A percentile compares a stretch with the other conserved stretches of the same genome.
Evolutionary conservation across 1,140 invertebrate genomes (phyloP).

Genomic region (Zaprionus tsacasi): DNA sequence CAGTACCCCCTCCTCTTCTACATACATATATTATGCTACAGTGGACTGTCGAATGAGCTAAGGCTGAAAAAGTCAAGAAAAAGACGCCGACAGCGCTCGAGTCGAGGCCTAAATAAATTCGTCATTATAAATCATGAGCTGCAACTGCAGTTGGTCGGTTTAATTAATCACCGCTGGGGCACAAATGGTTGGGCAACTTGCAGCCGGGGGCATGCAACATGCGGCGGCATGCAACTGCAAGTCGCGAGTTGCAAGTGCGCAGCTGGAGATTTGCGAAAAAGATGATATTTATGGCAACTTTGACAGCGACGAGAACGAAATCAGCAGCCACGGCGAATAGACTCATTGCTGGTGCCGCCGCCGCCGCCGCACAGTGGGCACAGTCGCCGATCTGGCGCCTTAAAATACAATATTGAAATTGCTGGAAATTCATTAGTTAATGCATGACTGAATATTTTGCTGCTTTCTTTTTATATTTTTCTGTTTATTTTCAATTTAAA

Average conservation of each 20-base stretch:
- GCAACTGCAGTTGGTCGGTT: constrained; percentile 57
- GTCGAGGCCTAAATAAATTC: constrained; percentile 79
- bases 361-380: neutral
- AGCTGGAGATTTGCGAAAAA: constrained; percentile 80
- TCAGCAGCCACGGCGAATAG: constrained; percentile 55
- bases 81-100: neutral
- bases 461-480: too few relatives aligned
- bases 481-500: too few relatives aligned
- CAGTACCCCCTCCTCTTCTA: too few relatives aligned
- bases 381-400: too few relatives aligned
- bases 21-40: too few relatives aligned
- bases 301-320: constrained; percentile 64
- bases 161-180: constrained; percentile 74
- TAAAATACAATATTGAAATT: too few relatives aligned
- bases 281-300: constrained; percentile 84
- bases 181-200: constrained; percentile 19
- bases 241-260: constrained; percentile 69
- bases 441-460: too few relatives aligned
- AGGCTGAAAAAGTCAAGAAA: constrained; percentile 2
- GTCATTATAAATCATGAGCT: constrained; percentile 80
- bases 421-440: too few relatives aligned
- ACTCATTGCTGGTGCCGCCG: constrained; percentile 61
- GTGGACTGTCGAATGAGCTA: neutral
- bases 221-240: constrained; percentile 16
- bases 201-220: constrained; percentile 10